Evolutionary conservation across 2,113 vertebrate species (phyloP).

Genomic region (Ammospiza caudacuta): DNA sequence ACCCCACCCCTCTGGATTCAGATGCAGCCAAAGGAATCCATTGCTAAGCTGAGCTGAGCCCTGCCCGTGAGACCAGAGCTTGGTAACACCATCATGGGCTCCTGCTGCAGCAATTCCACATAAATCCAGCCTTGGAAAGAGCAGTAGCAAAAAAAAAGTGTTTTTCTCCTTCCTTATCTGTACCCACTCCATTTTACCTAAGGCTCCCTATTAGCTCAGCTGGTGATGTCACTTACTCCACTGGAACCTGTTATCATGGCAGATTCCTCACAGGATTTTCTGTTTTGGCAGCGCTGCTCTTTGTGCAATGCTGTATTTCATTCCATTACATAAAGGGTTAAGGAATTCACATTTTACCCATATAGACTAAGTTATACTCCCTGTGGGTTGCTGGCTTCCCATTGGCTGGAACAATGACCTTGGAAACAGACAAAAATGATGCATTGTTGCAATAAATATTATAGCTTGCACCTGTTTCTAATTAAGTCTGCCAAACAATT

Average conservation of each 20-base stretch:
- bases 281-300: background rate
- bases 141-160: background rate
- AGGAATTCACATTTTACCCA: constrained; percentile 33
- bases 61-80: background rate
- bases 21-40: background rate
- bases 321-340: constrained; percentile 63
- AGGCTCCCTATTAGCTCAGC: constrained; percentile 64
- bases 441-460: constrained; percentile 71
- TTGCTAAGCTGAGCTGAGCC: background rate
- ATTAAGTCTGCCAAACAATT: constrained; percentile 66
- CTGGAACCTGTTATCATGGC: constrained; percentile 49
- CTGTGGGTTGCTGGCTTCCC: constrained; percentile 51
- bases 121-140: constrained; percentile 18
- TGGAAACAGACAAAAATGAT: constrained; percentile 69
- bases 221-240: constrained; percentile 59
- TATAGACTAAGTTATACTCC: constrained; percentile 59
- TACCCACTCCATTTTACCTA: constrained; percentile 42
- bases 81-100: background rate
- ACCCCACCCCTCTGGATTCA: background rate
- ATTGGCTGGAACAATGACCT: constrained; percentile 62
- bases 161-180: constrained; percentile 26
- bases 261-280: constrained; percentile 41
- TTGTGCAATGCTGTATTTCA: constrained; percentile 11
- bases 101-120: constrained; percentile 26
- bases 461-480: constrained; percentile 70